Evolutionary conservation across 1,140 invertebrate genomes (phyloP), one percentile per base, ranked within the genome.

Genomic region (Drosophila tsacasi): DNA sequence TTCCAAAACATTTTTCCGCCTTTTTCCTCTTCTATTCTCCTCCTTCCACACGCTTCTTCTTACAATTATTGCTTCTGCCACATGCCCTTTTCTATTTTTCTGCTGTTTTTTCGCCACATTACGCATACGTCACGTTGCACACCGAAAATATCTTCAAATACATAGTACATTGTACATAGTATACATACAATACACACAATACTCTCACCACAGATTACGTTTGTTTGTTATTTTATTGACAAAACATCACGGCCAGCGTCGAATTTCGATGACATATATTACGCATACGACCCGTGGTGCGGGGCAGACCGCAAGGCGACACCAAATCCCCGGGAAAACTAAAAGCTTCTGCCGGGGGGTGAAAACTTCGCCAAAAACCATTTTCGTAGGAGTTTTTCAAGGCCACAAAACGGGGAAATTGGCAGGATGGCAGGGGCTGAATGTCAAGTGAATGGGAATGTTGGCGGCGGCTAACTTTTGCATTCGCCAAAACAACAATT

Each of bases 141-240:
- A 12, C 27, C 39, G 7, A 30, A 50, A 50, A 50, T 50, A 50
- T 0, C 3, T n/a, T n/a, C 0, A 47, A 12, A 47, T 6, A 46
- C 8, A 46, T 9, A 40, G 2, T 5, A 17, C 7, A n/a, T n/a
- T n/a, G n/a, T n/a, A n/a, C n/a, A n/a, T n/a, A n/a, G n/a, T 2
- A 39, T 0, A 23, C 8, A 37, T 10, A 37, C 19, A 35, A 10
- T 21, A 37, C 32, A 57, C 32, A 42, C 39, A 19, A 12, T 52
- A 27, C 57, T 15, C 30, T 25, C 21, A 27, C 27, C 59, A 42
- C 64, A 67, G 64, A 64, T 65, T 67, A 30, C 60, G 35, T 44
- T 75, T 49, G 46, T 65, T 76, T 77, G 62, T 67, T 67, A 54
- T 77, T 76, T 77, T 77, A 77, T 77, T 77, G 75, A 77, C 72